These are phyloP conservation scores for Zaprionus ghesquierei DNA, from an alignment of 1,140 invertebrate genomes.

Conservation along the genomic window DNA sequence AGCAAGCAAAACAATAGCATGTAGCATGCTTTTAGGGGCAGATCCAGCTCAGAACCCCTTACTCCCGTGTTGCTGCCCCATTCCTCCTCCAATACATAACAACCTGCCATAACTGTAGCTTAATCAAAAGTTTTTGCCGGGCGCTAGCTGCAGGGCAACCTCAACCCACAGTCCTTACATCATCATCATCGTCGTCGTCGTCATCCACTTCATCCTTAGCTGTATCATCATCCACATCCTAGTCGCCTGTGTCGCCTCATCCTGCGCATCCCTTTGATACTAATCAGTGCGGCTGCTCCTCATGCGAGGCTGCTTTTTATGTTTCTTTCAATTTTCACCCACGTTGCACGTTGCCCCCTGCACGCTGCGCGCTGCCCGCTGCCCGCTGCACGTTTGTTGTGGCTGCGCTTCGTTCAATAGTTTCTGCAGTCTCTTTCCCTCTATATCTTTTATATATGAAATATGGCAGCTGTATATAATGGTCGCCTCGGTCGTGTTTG, in stretches of 20 bases:
- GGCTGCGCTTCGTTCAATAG: constrained; percentile 47
- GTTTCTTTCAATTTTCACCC: constrained; percentile 15
- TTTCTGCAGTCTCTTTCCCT: not conserved
- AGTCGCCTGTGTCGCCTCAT: constrained; percentile 8
- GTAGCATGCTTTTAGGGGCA: constrained; percentile 51
- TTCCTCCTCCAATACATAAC: constrained; percentile 30
- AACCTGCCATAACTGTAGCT: constrained; percentile 80
- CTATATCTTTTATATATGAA: constrained; percentile 67
- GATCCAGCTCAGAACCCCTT: not conserved
- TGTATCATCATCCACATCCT: constrained; percentile 15
- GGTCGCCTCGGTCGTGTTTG: constrained; percentile 51
- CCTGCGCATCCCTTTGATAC: constrained; percentile 56
- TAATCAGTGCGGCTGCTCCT: constrained; percentile 68
- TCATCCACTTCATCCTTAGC: not conserved
- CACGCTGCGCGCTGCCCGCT: not conserved
- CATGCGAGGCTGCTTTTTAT: constrained; percentile 57
- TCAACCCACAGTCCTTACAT: constrained; percentile 42
- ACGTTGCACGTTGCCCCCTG: not conserved
- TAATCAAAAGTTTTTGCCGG: constrained; percentile 80
- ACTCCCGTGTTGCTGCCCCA: not conserved
- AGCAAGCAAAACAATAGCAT: constrained; percentile 76
- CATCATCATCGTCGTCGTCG: constrained; percentile 14
- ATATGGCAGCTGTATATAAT: constrained; percentile 67
- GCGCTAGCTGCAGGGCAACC: constrained; percentile 54
- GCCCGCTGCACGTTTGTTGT: constrained; percentile 36